Evolutionary conservation across 1,140 invertebrate species (phyloP).

Genomic region (Cydia strobilella): DNA sequence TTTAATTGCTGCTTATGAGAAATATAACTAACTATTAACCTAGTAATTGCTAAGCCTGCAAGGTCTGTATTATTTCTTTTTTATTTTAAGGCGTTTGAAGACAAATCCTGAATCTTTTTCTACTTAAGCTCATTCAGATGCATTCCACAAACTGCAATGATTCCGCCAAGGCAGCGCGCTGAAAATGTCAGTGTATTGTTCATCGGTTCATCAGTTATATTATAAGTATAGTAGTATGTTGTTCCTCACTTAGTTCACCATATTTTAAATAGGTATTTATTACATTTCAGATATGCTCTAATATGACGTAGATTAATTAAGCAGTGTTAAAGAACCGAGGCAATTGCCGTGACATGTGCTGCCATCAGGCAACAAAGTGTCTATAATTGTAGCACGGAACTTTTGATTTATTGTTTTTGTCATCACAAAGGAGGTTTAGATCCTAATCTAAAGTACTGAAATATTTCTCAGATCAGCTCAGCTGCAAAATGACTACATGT

Average conservation of each 20-base stretch:
- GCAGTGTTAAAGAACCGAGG: background rate
- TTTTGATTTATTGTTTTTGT: conserved; percentile 6
- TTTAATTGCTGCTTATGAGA: background rate
- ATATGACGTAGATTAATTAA: background rate
- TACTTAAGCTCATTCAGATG: too few relatives aligned
- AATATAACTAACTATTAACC: background rate
- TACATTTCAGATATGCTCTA: too few relatives aligned
- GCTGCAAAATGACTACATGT: conserved; percentile 19
- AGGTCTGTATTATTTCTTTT: background rate
- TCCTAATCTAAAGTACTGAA: conserved; percentile 11
- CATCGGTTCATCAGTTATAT: too few relatives aligned
- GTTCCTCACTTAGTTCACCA: too few relatives aligned
- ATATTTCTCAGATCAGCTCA: conserved; percentile 10
- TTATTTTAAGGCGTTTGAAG: background rate
- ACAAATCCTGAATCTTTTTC: background rate
- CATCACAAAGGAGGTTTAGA: conserved; percentile 1
- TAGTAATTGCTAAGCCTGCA: background rate
- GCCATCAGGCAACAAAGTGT: background rate
- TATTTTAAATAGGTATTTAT: too few relatives aligned
- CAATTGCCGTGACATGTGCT: background rate
- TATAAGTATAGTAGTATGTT: too few relatives aligned
- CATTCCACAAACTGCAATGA: too few relatives aligned
- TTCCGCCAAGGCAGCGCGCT: too few relatives aligned
- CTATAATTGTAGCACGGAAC: background rate
- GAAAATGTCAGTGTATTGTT: too few relatives aligned